A percentile compares a stretch with the other conserved stretches of the same genome.
Evolutionary conservation across 2,113 vertebrate genomes (phyloP).

Genomic region (Rhinolophus ferrumequinum): DNA sequence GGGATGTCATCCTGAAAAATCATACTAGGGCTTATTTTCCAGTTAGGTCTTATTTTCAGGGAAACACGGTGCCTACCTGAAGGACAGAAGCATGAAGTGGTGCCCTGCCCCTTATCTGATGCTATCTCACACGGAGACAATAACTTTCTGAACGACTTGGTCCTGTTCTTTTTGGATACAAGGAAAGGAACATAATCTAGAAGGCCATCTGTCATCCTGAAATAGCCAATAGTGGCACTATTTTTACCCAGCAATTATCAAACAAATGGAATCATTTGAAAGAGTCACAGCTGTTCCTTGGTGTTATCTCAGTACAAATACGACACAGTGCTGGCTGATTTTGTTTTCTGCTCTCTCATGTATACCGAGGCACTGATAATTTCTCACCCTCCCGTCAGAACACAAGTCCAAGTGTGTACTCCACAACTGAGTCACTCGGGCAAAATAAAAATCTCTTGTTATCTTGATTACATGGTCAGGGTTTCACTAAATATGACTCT

Average conservation of each 20-base stretch:
- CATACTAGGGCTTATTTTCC: too few species aligned
- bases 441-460: slow-evolving; percentile 37
- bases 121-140: neutral
- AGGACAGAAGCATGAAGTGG: slow-evolving; percentile 3
- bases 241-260: slow-evolving; percentile 83
- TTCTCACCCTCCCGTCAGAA: slow-evolving; percentile 58
- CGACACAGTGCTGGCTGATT: slow-evolving; percentile 48
- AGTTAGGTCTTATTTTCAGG: too few species aligned
- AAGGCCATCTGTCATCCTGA: slow-evolving; percentile 85
- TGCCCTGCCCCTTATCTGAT: neutral
- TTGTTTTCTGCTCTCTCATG: slow-evolving; percentile 54
- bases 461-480: slow-evolving; percentile 51
- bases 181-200: slow-evolving; percentile 82
- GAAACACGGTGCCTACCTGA: neutral
- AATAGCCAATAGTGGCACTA: slow-evolving; percentile 81
- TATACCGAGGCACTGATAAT: slow-evolving; percentile 43
- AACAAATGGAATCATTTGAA: slow-evolving; percentile 80
- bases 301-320: slow-evolving; percentile 68
- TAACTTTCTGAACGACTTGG: slow-evolving; percentile 73
- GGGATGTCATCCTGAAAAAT: too few species aligned
- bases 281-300: slow-evolving; percentile 80
- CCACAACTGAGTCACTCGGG: slow-evolving; percentile 31
- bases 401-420: slow-evolving; percentile 60
- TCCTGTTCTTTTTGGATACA: slow-evolving; percentile 75
- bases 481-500: neutral